Base-by-base conservation (phyloP, 2,888 invertebrate species). In the Aspidiotus rigidus region DNA sequence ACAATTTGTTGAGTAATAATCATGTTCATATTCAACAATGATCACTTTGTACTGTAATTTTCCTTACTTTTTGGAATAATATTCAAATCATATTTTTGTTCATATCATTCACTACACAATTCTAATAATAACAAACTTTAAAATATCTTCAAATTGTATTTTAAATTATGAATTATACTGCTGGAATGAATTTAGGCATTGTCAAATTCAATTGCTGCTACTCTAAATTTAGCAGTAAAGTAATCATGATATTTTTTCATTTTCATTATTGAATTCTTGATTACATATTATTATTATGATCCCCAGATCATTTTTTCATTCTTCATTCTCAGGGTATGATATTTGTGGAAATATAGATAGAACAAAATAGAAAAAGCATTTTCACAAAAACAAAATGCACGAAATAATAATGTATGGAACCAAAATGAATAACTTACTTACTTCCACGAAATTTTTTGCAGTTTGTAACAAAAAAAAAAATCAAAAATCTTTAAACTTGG, bases 121-220 rank as follows among this genome's bases (percentile, higher is more conserved):
- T 57, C 7, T 15, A 57, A 57, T n/a, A n/a, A n/a, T 57, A 57
- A 57, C 57, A 2, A 17, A 3, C 16, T 15, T 57, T 5, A 11
- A 57, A 57, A 16, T 57, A 57, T 57, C 57, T 49, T 49, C 7
- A 7, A 57, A 57, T 57, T 6, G 15, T 57, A 57, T 57, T 57
- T 71, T 10, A 77, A 72, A 72, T 76, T 77, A 66, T 77, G 77
- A 66, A 76, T 75, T 8, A 75, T 70, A 7, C n/a, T n/a, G 76
- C 70, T 1, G 77, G 77, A 49, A 78, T 73, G 17, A 73, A 72
- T 44, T 73, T 71, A 0, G 73, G 71, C 39, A 74, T 70, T 72
- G 73, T 72, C 71, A 72, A 77, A 66, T 76, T 74, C 40, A 78
- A 54, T 72, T 78, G 75, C 74, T 9, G 73, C 72, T 15, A 74